Base-by-base conservation (phyloP, 2,113 vertebrate species). In the Plecotus auritus region DNA sequence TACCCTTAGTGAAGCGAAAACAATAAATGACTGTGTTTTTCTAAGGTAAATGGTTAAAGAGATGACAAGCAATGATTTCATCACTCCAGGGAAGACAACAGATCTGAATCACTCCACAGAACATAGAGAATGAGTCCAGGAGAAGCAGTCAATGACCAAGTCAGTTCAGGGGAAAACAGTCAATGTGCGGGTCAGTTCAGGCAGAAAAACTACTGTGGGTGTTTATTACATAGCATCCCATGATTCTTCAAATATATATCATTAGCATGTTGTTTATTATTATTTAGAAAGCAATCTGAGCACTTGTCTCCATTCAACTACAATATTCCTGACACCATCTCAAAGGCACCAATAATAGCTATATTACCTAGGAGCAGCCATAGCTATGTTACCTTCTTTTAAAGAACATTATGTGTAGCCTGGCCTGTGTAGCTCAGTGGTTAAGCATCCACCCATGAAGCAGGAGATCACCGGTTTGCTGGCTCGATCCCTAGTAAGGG, bases 221-320 rank as follows among this genome's bases (percentile, higher is more conserved):
- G 54, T 87, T 94, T 72, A 28, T 72, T 66, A 76, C 3, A 37
- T 67, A 86, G 30, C 14, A 54, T 59, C 2, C 18, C 16, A 7
- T 28, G 51, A 86, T 70, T 91, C 54, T 82, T n/a, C 45, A 85
- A 49, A 42, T 88, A 61, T 51, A 59, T 94, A 49, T 32, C 32
- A 35, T 74, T 73, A 47, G n/a, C 37, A 11, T 40, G 37, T 35
- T 45, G 12, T 37, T 82, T 56, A 42, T 77, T 67, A 54, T 42
- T 92, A 40, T 95, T 88, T 90, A 70, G 73, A 95, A 96, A 67
- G 20, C 35, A 9, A 26, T 30, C 35, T 90, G n/a, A 93, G 3
- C 2, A 18, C 88, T 49, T 90, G 1, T 85, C 9, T 85, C 18
- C 26, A n/a, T 28, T 85, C 26, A 85, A 56, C 30, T 16, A 42